phyloP scores from a whole-genome alignment of 2,888 invertebrate genomes.

The Melanostoma mellinum region DNA sequence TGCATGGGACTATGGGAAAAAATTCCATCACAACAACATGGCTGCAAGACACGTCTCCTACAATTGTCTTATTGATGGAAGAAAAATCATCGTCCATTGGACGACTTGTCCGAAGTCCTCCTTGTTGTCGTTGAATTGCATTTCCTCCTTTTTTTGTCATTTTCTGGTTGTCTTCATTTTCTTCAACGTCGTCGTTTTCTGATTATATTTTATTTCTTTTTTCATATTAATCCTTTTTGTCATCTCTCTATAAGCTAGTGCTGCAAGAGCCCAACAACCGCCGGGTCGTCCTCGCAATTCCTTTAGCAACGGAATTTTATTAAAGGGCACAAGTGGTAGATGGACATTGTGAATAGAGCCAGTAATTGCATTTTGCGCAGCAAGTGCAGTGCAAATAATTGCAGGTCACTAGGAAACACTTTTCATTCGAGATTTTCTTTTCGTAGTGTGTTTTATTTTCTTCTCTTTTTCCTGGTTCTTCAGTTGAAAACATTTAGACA shows the following conservation, averaged over 20 bases:
- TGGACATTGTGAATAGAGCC: conserved; percentile 63
- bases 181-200: conserved; percentile 33
- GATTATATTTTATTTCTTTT: conserved; percentile 25
- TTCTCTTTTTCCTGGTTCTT: conserved; percentile 9
- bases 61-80: conserved; percentile 71
- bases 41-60: conserved; percentile 56
- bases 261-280: conserved; percentile 2
- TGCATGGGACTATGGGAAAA: conserved; percentile 11
- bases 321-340: conserved; percentile 62
- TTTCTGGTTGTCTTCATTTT: conserved; percentile 52
- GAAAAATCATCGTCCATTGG: conserved; percentile 52
- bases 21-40: conserved; percentile 48
- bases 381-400: conserved; percentile 70
- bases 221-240: conserved; percentile 54
- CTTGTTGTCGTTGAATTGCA: conserved; percentile 52
- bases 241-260: conserved; percentile 12
- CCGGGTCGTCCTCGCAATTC: background rate
- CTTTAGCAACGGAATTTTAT: conserved; percentile 54
- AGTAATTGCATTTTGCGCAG: conserved; percentile 71
- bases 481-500: conserved; percentile 27
- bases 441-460: background rate
- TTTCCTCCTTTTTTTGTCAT: conserved; percentile 31
- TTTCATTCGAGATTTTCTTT: conserved; percentile 21
- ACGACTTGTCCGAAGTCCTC: conserved; percentile 29
- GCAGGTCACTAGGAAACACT: conserved; percentile 57